Base-by-base conservation (phyloP, 2,888 invertebrate species). In the Plagodis dolabraria region DNA sequence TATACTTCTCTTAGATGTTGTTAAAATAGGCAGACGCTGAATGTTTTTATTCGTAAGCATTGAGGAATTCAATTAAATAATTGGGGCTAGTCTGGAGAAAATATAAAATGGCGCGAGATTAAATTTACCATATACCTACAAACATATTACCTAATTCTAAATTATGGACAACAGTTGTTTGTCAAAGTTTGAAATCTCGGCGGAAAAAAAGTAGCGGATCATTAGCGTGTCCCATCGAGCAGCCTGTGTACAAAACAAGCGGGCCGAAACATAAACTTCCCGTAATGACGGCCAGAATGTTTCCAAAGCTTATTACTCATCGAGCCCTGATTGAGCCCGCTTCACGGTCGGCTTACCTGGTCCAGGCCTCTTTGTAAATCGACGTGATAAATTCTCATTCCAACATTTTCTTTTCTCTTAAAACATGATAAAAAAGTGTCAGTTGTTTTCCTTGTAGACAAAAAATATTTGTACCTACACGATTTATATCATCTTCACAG, bases 261-360 rank as follows among this genome's bases (percentile, higher is more conserved):
- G 47, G 45, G n/a, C 35, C 49, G 46, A 40, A 64, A 58, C 53
- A 60, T 58, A 66, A 66, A 63, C 58, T 55, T 58, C 51, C 54
- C 7, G 62, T 65, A 64, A 64, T 63, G 59, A 63, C 48, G 47
- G 53, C 36, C 56, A 35, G 12, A 61, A 63, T 63, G 60, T 59
- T 64, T 64, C 51, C 51, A 56, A 64, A 67, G 63, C 59, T 60
- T 64, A 60, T 65, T 65, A 65, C 63, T 66, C 64, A 66, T 59
- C 55, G 58, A 38, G 61, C 42, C 53, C 43, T 53, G 64, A 62
- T 65, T 67, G 67, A 63, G 60, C 54, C 40, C 47, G 59, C 54
- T 59, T 57, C 61, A 47, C 43, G 50, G 7, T 42, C 35, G 48
- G 52, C 35, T 35, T 64, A 58, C 62, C 59, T 63, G 55, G 8